Percentiles rank a stretch among this genome's conserved stretches.
Evolutionary conservation across 1,140 invertebrate genomes (phyloP).

Genomic region (Uloborus diversus): DNA sequence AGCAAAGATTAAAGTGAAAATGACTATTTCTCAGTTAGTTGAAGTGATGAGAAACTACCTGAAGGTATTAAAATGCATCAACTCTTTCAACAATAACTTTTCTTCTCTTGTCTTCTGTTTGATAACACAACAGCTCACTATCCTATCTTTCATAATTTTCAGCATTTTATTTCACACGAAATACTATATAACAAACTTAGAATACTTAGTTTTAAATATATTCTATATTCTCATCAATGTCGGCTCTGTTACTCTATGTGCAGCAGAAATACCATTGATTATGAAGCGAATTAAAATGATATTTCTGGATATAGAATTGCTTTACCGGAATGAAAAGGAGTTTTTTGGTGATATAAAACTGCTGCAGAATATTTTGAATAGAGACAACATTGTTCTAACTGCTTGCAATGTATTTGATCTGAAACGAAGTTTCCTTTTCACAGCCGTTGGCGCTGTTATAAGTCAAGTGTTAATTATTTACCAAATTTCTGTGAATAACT

Average conservation of each 20-base stretch:
- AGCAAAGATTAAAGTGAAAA: not conserved
- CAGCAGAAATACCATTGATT: not conserved
- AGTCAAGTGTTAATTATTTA: not conserved
- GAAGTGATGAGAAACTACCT: not conserved
- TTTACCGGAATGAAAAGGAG: too few species aligned
- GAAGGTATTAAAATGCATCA: not conserved
- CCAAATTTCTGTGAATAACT: too few species aligned
- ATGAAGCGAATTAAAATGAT: not conserved
- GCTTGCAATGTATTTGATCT: not conserved
- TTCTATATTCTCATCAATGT: not conserved
- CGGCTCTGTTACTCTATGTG: not conserved
- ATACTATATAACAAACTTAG: too few species aligned
- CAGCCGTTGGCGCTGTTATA: not conserved
- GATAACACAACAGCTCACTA: not conserved
- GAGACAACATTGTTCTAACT: not conserved
- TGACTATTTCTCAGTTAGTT: not conserved
- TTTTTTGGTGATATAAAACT: not conserved
- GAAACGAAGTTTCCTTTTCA: not conserved
- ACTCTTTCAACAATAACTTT: not conserved
- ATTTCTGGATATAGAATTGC: not conserved
- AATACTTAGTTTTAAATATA: not conserved
- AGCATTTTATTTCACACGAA: not conserved
- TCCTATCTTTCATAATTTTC: not conserved
- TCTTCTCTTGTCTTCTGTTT: not conserved
- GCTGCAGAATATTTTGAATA: not conserved